Evolutionary conservation across 2,888 invertebrate species (phyloP).

Genomic region (Hermaeophaga mercurialis): DNA sequence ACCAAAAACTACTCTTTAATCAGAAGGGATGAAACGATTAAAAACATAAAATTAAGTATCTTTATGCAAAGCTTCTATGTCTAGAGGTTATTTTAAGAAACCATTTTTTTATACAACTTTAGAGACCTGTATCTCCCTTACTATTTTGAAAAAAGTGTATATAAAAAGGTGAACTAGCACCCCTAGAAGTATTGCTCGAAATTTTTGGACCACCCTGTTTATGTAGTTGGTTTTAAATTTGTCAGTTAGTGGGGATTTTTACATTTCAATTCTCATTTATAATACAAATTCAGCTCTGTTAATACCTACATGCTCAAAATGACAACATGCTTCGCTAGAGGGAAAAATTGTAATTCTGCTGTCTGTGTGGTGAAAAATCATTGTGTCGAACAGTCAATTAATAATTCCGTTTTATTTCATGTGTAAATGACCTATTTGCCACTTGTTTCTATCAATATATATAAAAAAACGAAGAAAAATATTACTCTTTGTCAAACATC

Average conservation of each 20-base stretch:
- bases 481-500: no score
- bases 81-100: no score
- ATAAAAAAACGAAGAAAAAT: no score
- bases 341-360: slow-evolving; percentile 12
- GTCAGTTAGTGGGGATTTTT: slow-evolving; percentile 3
- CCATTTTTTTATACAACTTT: slow-evolving; percentile 2
- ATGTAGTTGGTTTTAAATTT: slow-evolving; percentile 9
- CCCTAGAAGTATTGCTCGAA: slow-evolving; percentile 1
- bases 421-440: no score
- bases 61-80: no score
- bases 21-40: no score
- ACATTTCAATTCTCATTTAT: slow-evolving; percentile 19
- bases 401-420: background rate
- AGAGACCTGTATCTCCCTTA: no score
- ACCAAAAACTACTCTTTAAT: no score
- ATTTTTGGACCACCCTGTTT: background rate
- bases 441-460: no score
- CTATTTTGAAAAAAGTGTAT: no score
- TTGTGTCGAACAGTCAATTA: slow-evolving; percentile 8
- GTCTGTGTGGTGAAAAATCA: slow-evolving; percentile 8
- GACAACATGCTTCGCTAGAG: background rate
- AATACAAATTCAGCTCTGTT: slow-evolving; percentile 20
- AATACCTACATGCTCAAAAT: slow-evolving; percentile 8
- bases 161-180: no score
- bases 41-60: no score